Evolutionary conservation across 1,140 invertebrate genomes (phyloP), one percentile per base, ranked within the genome.

Genomic region (Helicoverpa armigera): DNA sequence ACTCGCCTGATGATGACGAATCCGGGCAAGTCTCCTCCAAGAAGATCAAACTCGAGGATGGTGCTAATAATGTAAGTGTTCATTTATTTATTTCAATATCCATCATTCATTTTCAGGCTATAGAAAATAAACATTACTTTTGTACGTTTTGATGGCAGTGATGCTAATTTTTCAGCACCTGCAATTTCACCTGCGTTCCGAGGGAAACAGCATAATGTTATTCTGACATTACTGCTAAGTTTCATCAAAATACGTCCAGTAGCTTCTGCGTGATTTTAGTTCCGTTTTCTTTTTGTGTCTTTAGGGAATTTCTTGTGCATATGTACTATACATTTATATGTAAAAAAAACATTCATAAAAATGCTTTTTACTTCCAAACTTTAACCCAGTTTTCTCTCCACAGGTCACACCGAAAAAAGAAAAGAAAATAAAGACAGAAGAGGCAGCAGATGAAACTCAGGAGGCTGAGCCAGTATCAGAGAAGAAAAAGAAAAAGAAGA

Each of bases 1-100:
- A 92, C 83, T 90, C 92, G 0, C 88, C 91, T 0, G 88, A 89
- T 2, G 90, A 90, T 7, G 93, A 92, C n/a, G 88, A 65, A 43
- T 3, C 35, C 2, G 88, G 69, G 1, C 74, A 84, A 18, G 80
- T 63, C 0, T 75, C 89, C 10, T 72, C 86, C 16, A 94, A 94
- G 87, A 94, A 88, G 16, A 69, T 69, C 43, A 69, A 69, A 50
- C 65, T 69, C 11, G 65, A 69, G 18, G 65, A 69, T 50, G 65
- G 65, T 43, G 65, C 65, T 50, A 43, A 50, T 18, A 43, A 69
- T 50, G 65, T 69, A 69, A 69, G 65, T 50, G 35, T 5, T 7
- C 9, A 43, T 7, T 43, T 43, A 7, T 43, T 5, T 1, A 43
- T 43, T 43, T 7, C 5, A 43, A 43, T 43, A 43, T 43, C 5